phyloP scores from a whole-genome alignment of 2,888 invertebrate species.

The Hofmannophila pseudospretella region DNA sequence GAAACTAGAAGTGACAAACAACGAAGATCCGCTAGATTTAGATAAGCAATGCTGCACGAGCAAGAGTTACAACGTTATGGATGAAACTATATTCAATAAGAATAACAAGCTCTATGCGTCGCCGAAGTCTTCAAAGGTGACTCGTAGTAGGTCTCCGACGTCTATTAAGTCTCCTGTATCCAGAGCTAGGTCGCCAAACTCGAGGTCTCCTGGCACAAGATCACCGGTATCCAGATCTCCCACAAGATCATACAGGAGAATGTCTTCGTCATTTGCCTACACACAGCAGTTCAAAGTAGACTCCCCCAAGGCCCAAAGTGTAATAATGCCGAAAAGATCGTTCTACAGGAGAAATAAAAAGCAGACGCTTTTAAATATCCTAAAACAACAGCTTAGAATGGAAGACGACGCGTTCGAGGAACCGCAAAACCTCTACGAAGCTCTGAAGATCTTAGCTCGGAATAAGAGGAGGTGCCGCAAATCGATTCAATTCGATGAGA shows the following conservation, averaged over 20 bases:
- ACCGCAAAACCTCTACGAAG: slow-evolving; percentile 44
- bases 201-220: background rate
- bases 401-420: slow-evolving; percentile 28
- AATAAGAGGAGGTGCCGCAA: slow-evolving; percentile 29
- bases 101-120: background rate
- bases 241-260: background rate
- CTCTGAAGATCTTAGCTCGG: slow-evolving; percentile 43
- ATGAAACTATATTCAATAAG: background rate
- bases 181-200: background rate
- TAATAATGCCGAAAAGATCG: slow-evolving; percentile 9
- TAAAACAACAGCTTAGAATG: slow-evolving; percentile 41
- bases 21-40: background rate
- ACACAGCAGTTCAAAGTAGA: slow-evolving; percentile 3
- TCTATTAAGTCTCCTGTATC: background rate
- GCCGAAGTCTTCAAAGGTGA: background rate
- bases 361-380: slow-evolving; percentile 30
- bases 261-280: slow-evolving; percentile 2
- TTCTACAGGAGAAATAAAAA: slow-evolving; percentile 26
- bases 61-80: background rate
- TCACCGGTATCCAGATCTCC: background rate
- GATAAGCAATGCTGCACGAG: no score
- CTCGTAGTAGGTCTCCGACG: background rate
- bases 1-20: slow-evolving; percentile 21
- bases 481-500: slow-evolving; percentile 7
- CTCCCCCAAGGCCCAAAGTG: slow-evolving; percentile 15